Base-by-base conservation (phyloP, 1,140 invertebrate genomes). In the Philotrypesis tridentata region DNA sequence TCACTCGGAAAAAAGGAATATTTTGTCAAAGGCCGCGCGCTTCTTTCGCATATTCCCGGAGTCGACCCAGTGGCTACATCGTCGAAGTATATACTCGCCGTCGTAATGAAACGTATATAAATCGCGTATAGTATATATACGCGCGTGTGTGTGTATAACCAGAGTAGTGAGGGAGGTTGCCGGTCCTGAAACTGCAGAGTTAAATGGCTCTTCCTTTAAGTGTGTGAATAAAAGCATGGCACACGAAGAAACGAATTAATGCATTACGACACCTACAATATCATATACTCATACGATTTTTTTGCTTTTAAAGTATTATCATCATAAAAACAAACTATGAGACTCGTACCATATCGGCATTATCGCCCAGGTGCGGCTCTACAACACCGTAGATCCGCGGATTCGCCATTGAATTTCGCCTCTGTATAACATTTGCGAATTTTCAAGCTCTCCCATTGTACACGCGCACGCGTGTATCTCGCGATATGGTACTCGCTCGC, bases 241-340 rank as follows among this genome's bases (percentile, higher is more conserved):
- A 88, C 86, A 87, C 85, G 87, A 86, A 87, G 83, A 85, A 88
- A 87, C 85, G 85, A 81, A 81, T 76, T 70, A 76, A 81, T 74
- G 65, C 65, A 76, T 70, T 75, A 81, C 85, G 84, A 88, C 86
- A 88, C 81, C 86, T 87, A 88, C 86, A 83, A 85, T 86, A 87
- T 85, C 65, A 81, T 86, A 85, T 84, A 84, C 85, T 83, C 85
- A 83, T 84, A 84, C 84, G 82, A 84, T 84, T 55, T 84, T 55
- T 55, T 55, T 37, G 33, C 9, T 55, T 84, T 85, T 86, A 84
- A 86, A 88, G 84, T 86, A 89, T 87, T 89, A 87, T 89, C 86
- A 87, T 89, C 85, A 87, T 91, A 89, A 91, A 90, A 90, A 91
- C 87, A 84, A 90, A 82, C 86, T 88, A 89, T 90, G 90, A 91